Evolutionary conservation across 2,888 invertebrate species (phyloP).

Genomic region (Nymphalis urticae): DNA sequence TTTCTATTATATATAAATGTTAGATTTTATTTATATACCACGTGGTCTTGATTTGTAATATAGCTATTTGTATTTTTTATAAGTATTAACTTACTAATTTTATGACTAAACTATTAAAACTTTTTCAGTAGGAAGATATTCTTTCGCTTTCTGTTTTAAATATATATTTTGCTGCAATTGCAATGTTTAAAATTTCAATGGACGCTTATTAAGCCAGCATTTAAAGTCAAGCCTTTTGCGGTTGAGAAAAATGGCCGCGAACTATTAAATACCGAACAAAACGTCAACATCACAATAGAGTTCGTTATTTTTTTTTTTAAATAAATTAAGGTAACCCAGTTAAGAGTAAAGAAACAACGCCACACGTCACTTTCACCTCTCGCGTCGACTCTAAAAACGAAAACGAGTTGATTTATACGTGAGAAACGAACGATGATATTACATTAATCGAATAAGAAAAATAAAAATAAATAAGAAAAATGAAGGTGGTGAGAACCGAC

Average conservation of each 20-base stretch:
- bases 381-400: constrained; percentile 28
- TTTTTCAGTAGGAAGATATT: too few relatives aligned
- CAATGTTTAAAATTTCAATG: constrained; percentile 8
- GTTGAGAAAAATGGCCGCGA: constrained; percentile 7
- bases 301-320: constrained; percentile 28
- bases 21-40: too few relatives aligned
- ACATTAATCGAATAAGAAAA: constrained; percentile 7
- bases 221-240: constrained; percentile 8
- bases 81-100: too few relatives aligned
- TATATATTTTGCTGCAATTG: not conserved
- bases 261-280: constrained; percentile 20
- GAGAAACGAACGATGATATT: constrained; percentile 12
- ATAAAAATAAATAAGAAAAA: not conserved
- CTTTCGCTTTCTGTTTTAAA: too few relatives aligned
- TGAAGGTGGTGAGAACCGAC: not conserved
- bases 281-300: constrained; percentile 20
- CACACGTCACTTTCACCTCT: constrained; percentile 42
- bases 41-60: too few relatives aligned
- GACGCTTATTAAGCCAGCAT: constrained; percentile 3
- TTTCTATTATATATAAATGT: not conserved
- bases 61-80: too few relatives aligned
- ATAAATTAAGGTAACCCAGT: constrained; percentile 45
- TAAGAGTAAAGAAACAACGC: constrained; percentile 33
- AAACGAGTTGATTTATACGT: constrained; percentile 23
- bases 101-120: too few relatives aligned